Percentiles rank a stretch among this genome's conserved stretches.
These are phyloP conservation scores for Drosophila kikkawai DNA, from an alignment of 1,140 invertebrate genomes.

Conservation along the genomic window DNA sequence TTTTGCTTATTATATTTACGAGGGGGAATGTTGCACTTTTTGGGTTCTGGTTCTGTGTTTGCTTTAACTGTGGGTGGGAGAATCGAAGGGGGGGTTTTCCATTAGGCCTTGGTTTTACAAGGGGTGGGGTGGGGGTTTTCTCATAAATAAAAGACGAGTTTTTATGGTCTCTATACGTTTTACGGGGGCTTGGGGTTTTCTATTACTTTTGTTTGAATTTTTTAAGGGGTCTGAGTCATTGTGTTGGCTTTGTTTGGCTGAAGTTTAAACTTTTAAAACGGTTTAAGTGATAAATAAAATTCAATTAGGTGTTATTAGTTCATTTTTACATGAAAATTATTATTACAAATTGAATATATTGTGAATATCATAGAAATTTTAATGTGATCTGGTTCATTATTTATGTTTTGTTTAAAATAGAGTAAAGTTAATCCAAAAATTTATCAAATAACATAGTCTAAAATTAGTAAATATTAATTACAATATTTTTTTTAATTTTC, in stretches of 20 bases:
- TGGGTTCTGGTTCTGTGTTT: conserved; percentile 27
- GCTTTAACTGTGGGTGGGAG: conserved; percentile 36
- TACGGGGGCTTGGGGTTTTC: not conserved
- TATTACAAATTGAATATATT: not conserved
- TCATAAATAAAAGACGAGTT: conserved; percentile 23
- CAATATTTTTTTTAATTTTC: no score
- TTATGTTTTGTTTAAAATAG: not conserved
- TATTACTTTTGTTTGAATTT: not conserved
- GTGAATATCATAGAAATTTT: not conserved
- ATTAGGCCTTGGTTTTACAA: conserved; percentile 18
- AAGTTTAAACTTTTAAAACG: not conserved
- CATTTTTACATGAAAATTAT: no score
- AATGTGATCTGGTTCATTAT: not conserved
- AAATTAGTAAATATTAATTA: not conserved
- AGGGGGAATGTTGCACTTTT: conserved; percentile 45
- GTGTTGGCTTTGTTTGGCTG: not conserved
- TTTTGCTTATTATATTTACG: conserved; percentile 27
- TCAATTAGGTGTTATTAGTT: no score
- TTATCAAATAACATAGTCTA: accelerated
- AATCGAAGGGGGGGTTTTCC: conserved; percentile 9
- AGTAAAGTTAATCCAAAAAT: not conserved
- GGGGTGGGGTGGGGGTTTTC: not conserved
- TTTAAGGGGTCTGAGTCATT: not conserved
- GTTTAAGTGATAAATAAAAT: not conserved
- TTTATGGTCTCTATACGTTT: conserved; percentile 22